Conservation (phyloP, 2,888 invertebrate genomes). For the Conus canariensis region DNA sequence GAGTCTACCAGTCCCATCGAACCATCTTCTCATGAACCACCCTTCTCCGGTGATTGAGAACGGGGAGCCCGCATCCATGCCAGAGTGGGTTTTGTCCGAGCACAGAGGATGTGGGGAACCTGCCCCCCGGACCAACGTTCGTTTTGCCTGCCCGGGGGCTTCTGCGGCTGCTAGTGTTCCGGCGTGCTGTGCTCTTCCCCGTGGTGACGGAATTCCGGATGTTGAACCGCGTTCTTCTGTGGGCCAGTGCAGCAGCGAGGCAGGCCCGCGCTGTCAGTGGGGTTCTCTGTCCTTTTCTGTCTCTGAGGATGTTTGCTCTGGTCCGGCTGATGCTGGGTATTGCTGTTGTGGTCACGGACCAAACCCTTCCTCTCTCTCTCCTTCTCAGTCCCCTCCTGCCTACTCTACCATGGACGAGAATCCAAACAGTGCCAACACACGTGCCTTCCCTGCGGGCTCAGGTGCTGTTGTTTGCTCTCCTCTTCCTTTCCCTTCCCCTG, state of each 20-base stretch:
- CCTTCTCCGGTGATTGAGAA: background rate
- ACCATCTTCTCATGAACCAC: background rate
- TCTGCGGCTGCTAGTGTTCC: background rate
- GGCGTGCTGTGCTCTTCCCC: background rate
- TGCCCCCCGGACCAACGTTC: background rate
- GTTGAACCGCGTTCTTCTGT: background rate
- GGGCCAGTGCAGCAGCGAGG: background rate
- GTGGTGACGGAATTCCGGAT: background rate
- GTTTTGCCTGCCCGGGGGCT: too few relatives aligned
- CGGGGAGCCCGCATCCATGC: background rate
- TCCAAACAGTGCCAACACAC: background rate
- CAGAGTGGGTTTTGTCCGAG: background rate
- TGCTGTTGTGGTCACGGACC: background rate
- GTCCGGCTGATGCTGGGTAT: background rate
- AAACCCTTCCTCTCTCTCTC: background rate
- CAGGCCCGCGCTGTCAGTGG: background rate
- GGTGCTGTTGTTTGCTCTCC: background rate
- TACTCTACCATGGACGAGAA: background rate
- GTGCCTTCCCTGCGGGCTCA: background rate
- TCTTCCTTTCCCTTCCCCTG: background rate
- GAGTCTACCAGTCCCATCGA: background rate
- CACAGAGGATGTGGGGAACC: background rate
- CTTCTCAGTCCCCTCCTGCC: background rate
- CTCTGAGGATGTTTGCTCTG: background rate
- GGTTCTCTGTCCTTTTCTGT: background rate